Evolutionary conservation across 37 sponge, comb jelly and placozoan species (phyloP).

Genomic region (Eunapius fragilis): DNA sequence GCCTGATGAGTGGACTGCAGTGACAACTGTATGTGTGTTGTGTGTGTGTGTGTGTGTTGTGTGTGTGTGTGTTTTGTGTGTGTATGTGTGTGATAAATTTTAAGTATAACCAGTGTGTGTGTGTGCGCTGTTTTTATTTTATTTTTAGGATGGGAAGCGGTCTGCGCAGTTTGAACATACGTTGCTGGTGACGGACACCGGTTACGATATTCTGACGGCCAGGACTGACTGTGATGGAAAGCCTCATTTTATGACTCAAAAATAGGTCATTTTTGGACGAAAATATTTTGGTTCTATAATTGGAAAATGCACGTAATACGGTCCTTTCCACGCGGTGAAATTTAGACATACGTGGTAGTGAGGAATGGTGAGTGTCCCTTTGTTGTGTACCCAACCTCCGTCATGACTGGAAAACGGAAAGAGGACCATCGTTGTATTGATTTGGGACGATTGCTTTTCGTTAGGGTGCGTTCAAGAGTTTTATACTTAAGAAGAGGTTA

Average conservation of each 20-base stretch:
- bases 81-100: too few species aligned
- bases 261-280: too few species aligned
- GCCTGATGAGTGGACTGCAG: constrained; percentile 97
- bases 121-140: neutral
- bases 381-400: neutral
- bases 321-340: neutral
- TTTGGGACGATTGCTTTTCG: neutral
- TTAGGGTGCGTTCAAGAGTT: constrained; percentile 92
- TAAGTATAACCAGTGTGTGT: neutral
- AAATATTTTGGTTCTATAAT: too few species aligned
- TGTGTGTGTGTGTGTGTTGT: too few species aligned
- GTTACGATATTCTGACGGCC: constrained; percentile 88
- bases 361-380: constrained; percentile 8
- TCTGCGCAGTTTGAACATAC: constrained; percentile 99
- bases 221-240: constrained; percentile 77
- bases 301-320: neutral
- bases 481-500: constrained; percentile 86
- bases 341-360: neutral
- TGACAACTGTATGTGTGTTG: constrained; percentile 74
- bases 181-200: constrained; percentile 91
- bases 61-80: too few species aligned
- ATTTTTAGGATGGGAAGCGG: constrained; percentile 85
- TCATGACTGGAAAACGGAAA: neutral
- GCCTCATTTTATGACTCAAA: constrained; percentile 84
- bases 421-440: neutral